These are phyloP conservation scores for Scaptomyza tumidula DNA, from an alignment of 2,888 invertebrate genomes.

Conservation along the genomic window DNA sequence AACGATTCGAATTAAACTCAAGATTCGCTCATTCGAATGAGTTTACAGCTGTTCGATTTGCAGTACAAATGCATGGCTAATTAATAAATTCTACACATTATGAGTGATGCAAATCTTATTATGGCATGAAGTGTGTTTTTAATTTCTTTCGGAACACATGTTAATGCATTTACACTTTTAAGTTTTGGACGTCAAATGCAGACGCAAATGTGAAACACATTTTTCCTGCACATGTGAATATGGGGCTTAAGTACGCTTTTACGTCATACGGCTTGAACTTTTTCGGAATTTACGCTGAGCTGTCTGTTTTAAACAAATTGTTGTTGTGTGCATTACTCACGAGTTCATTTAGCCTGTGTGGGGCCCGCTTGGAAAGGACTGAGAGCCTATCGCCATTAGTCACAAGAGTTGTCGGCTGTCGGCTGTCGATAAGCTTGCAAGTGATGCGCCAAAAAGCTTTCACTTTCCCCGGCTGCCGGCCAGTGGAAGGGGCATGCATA, in stretches of 20 bases:
- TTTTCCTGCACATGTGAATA: neutral
- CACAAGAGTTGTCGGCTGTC: conserved; percentile 15
- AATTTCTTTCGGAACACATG: neutral
- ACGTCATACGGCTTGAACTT: conserved; percentile 3
- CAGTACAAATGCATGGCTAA: neutral
- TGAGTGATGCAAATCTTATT: neutral
- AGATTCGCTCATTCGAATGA: neutral
- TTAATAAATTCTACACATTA: neutral
- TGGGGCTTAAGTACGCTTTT: neutral
- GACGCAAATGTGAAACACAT: neutral
- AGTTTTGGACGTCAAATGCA: conserved; percentile 2
- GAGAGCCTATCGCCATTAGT: conserved; percentile 38
- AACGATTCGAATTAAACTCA: neutral
- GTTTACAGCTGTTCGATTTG: too few species aligned
- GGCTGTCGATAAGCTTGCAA: conserved; percentile 26
- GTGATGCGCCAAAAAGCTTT: conserved; percentile 46
- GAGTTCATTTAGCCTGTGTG: neutral
- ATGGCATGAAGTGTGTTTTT: conserved; percentile 1
- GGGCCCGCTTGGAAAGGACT: conserved; percentile 7
- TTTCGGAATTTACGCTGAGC: conserved; percentile 38
- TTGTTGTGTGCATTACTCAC: conserved; percentile 32
- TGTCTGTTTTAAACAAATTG: conserved; percentile 11
- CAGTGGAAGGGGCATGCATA: neutral
- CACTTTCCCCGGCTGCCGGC: conserved; percentile 44
- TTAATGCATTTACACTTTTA: neutral